These are phyloP conservation scores for Microcebus murinus DNA, from an alignment of 2,113 vertebrate genomes.

Conservation along the genomic window DNA sequence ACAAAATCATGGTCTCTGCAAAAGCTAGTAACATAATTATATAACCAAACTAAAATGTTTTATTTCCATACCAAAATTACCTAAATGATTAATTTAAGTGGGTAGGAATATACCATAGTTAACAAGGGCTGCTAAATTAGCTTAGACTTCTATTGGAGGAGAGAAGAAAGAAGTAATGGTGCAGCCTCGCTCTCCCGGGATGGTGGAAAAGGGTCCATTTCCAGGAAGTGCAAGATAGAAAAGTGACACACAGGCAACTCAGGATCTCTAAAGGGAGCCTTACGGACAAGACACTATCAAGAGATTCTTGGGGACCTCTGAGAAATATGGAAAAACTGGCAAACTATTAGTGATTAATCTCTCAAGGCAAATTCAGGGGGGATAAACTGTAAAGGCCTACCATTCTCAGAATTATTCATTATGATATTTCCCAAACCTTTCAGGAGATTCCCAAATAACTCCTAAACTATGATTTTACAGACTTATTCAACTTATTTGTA, in stretches of 20 bases:
- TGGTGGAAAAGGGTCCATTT: background rate
- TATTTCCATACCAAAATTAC: background rate
- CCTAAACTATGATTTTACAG: background rate
- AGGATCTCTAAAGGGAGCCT: background rate
- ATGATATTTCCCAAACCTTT: background rate
- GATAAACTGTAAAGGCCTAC: background rate
- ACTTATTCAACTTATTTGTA: background rate
- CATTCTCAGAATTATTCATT: background rate
- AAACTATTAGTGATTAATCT: background rate
- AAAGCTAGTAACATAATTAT: background rate
- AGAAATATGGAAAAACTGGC: background rate
- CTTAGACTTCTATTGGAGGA: background rate
- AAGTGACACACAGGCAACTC: background rate
- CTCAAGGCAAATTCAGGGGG: background rate
- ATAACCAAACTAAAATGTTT: background rate
- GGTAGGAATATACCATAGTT: background rate
- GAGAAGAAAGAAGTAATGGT: background rate
- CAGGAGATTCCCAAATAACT: constrained; percentile 1
- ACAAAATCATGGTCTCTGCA: background rate
- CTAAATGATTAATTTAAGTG: background rate
- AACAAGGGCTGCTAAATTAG: background rate
- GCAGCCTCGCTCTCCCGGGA: background rate
- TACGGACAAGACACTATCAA: background rate
- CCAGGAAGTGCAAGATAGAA: background rate
- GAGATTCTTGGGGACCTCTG: background rate